Percentiles rank a stretch among this genome's conserved stretches.
Evolutionary conservation across 2,113 vertebrate genomes (phyloP).

Genomic region (Theropithecus gelada): DNA sequence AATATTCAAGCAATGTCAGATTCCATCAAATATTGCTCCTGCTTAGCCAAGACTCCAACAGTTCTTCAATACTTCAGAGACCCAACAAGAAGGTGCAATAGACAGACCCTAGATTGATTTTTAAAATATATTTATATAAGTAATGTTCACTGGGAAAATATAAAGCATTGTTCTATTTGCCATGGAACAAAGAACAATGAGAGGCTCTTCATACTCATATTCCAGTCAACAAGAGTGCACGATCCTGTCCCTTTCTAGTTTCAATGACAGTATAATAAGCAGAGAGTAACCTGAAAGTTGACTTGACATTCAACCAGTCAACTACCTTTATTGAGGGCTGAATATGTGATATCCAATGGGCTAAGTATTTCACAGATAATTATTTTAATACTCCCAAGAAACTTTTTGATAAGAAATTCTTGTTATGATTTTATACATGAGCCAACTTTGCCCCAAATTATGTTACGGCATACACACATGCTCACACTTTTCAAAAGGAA

Average conservation of each 20-base stretch:
- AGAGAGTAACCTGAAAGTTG: background rate
- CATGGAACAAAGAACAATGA: background rate
- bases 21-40: background rate
- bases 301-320: background rate
- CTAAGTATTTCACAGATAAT: background rate
- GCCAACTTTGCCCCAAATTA: fast-evolving
- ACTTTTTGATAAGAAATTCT: no score
- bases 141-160: background rate
- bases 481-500: background rate
- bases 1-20: background rate
- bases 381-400: background rate
- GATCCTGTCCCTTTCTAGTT: background rate
- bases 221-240: background rate
- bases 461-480: fast-evolving
- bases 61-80: background rate
- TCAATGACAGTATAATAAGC: background rate
- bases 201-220: fast-evolving
- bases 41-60: background rate
- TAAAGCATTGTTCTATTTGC: background rate
- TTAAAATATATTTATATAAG: background rate
- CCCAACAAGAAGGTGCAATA: background rate
- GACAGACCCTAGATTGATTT: background rate
- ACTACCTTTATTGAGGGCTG: background rate
- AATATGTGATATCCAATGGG: fast-evolving
- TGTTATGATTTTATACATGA: background rate